phyloP scores from a whole-genome alignment of 1,140 invertebrate species.

The Stegodyphus dumicola region DNA sequence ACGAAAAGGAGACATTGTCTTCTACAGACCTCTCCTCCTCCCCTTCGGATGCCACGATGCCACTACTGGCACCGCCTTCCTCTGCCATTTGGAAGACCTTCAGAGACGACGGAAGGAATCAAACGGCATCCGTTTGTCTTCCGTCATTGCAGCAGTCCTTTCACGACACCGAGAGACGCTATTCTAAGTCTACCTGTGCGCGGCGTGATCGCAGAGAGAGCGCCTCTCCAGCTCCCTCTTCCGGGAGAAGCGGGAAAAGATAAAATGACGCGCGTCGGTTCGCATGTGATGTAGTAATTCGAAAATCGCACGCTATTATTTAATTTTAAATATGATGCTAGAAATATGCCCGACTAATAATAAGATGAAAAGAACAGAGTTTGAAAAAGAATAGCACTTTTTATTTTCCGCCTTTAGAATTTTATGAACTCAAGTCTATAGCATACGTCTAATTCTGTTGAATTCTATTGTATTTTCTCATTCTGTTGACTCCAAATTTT shows the following conservation, averaged over 20 bases:
- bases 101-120: background rate
- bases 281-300: too few relatives aligned
- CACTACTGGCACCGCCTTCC: background rate
- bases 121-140: background rate
- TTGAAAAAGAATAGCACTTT: too few relatives aligned
- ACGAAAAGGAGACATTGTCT: constrained; percentile 21
- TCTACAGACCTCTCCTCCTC: constrained; percentile 20
- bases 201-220: background rate
- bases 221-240: constrained; percentile 22
- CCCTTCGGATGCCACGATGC: background rate
- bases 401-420: too few relatives aligned
- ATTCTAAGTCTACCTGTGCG: background rate
- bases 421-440: too few relatives aligned
- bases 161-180: background rate
- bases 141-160: background rate
- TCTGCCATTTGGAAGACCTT: background rate
- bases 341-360: too few relatives aligned
- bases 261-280: too few relatives aligned
- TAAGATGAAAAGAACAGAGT: too few relatives aligned
- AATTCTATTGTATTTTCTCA: too few relatives aligned
- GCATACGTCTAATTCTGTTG: too few relatives aligned
- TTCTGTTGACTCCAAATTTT: too few relatives aligned
- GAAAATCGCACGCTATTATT: too few relatives aligned
- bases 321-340: too few relatives aligned
- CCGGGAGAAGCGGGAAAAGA: constrained; percentile 1